These are phyloP conservation scores for Epinephelus cyanopodus DNA, from an alignment of 2,113 vertebrate species.

Conservation along the genomic window DNA sequence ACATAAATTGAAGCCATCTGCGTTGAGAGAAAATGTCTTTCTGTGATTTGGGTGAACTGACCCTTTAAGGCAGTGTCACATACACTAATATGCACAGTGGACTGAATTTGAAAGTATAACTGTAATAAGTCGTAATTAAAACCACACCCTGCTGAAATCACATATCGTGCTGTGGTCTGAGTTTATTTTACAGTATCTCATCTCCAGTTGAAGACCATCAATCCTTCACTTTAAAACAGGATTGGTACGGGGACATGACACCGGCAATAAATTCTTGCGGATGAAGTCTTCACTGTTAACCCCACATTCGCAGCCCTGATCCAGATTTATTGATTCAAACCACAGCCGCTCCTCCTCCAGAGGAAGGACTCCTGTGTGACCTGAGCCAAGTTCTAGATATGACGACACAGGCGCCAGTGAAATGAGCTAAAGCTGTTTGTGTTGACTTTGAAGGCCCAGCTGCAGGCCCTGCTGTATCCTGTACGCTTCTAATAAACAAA, in stretches of 20 bases:
- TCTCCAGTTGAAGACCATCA: slow-evolving; percentile 6
- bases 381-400: slow-evolving; percentile 23
- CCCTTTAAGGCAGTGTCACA: background rate
- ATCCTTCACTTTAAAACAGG: slow-evolving; percentile 21
- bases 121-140: slow-evolving; percentile 31
- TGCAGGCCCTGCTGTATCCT: background rate
- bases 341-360: slow-evolving; percentile 15
- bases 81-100: background rate
- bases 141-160: slow-evolving; percentile 22
- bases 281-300: slow-evolving; percentile 19
- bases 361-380: slow-evolving; percentile 25
- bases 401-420: slow-evolving; percentile 33
- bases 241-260: background rate
- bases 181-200: slow-evolving; percentile 18
- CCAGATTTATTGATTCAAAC: slow-evolving; percentile 40
- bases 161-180: slow-evolving; percentile 24
- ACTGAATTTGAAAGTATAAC: background rate
- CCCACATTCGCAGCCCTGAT: background rate
- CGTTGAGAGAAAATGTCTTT: background rate
- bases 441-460: slow-evolving; percentile 29
- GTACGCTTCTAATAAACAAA: slow-evolving; percentile 21
- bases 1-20: background rate
- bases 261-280: slow-evolving; percentile 3
- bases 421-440: slow-evolving; percentile 39
- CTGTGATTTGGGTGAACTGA: background rate